Evolutionary conservation across 2,888 invertebrate species (phyloP), one percentile per base, ranked within the genome.

Genomic region (Junonia oenone): DNA sequence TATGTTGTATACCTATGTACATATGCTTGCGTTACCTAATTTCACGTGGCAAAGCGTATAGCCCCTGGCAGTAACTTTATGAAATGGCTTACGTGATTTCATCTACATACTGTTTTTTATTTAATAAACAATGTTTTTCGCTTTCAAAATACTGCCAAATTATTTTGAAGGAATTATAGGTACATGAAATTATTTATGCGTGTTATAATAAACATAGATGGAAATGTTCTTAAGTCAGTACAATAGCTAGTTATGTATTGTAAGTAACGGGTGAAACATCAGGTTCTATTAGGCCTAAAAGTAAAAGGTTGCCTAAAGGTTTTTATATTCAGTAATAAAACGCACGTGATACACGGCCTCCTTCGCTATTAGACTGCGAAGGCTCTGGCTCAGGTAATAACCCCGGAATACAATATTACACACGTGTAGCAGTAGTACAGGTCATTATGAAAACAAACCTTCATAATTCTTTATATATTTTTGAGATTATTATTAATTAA

Each of bases 251-350:
- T 1, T 33, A n/a, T 35, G n/a, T 5, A 13, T 35, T 1, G 13
- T 35, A 33, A 38, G 17, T 19, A 22, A 43, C 22, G 22, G 13
- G 22, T 13, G 19, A 45, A 45, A 51, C 45, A 52, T 46, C 35
- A 45, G 27, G 19, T 52, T 37, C 19, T 45, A 56, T 51, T 56
- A 54, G 65, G 65, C 64, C 62, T 65, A 59, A 68, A 75, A 68
- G 73, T 76, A 57, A 57, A 50, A 57, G 53, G 50, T 50, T 13
- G 49, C 13, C 45, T 53, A 46, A 46, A 53, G 50, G 73, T 78
- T 81, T 80, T 80, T 82, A 80, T 80, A 78, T 75, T 75, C 68
- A 60, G 65, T 68, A 73, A 76, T 83, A 83, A 83, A 82, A 80
- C 72, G 72, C 81, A 82, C 78, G 72, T 75, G 80, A 62, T 67